A percentile compares a stretch with the other conserved stretches of the same genome.
Conservation (phyloP, 2,888 invertebrate species). For the Acronicta leporina region DNA sequence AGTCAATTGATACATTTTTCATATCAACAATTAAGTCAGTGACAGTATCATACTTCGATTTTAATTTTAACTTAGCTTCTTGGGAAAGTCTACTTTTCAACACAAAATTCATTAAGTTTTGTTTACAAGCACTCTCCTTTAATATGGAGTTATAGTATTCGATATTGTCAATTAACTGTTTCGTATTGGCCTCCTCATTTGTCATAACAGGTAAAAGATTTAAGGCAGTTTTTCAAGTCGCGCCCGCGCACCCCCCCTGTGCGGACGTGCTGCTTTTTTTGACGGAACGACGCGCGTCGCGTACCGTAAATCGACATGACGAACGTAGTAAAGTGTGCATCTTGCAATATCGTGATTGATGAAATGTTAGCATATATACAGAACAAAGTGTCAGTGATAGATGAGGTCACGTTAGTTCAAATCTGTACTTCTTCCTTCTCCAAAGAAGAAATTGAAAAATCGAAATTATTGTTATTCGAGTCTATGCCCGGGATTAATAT, state of each 20-base stretch:
- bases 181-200: conserved; percentile 1
- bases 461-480: neutral
- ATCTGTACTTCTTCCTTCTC: neutral
- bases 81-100: conserved; percentile 9
- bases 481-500: too few relatives aligned
- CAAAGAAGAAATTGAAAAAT: conserved; percentile 1
- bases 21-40: conserved; percentile 9
- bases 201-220: conserved; percentile 4
- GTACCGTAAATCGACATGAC: too few relatives aligned
- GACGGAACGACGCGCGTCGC: too few relatives aligned
- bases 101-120: conserved; percentile 4
- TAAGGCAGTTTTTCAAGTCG: conserved; percentile 1
- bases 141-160: conserved; percentile 8
- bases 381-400: conserved; percentile 4
- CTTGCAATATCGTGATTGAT: conserved; percentile 4
- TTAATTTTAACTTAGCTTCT: conserved; percentile 3
- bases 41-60: conserved; percentile 3
- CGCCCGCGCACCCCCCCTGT: too few relatives aligned
- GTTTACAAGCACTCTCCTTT: conserved; percentile 1
- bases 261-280: too few relatives aligned
- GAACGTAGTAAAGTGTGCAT: too few relatives aligned
- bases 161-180: conserved; percentile 12
- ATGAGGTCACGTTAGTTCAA: neutral
- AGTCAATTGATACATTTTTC: neutral
- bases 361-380: conserved; percentile 7